These are phyloP conservation scores for Apis dorsata DNA, from an alignment of 1,140 invertebrate genomes.

Conservation along the genomic window DNA sequence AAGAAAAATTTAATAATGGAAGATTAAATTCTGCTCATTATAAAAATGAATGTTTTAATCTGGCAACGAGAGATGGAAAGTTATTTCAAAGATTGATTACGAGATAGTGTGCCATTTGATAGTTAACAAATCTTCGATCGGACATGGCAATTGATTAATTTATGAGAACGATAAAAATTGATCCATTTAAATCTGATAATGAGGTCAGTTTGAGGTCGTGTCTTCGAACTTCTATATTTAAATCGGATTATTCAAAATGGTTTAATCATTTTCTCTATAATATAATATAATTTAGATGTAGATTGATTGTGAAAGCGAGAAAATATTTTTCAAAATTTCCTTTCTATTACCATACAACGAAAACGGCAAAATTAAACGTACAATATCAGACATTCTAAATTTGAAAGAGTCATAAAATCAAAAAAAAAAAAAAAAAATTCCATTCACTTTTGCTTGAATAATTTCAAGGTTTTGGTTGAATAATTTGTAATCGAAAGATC, in stretches of 20 bases:
- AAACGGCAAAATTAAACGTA: neutral
- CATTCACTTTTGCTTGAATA: neutral
- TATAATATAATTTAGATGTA: neutral
- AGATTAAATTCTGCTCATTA: neutral
- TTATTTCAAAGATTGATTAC: neutral
- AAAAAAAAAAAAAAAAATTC: neutral
- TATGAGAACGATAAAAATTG: constrained; percentile 6
- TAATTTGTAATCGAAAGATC: neutral
- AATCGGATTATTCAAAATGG: neutral
- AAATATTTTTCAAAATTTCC: neutral
- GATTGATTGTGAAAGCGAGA: neutral
- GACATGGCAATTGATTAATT: neutral
- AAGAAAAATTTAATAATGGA: neutral
- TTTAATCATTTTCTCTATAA: neutral
- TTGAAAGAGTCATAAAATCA: neutral
- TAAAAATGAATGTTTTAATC: neutral
- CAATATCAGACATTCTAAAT: neutral
- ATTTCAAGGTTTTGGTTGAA: neutral
- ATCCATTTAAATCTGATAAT: neutral
- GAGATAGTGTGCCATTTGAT: neutral
- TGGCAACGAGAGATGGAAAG: neutral
- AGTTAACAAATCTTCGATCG: neutral
- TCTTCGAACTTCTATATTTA: neutral
- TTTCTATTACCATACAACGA: no score
- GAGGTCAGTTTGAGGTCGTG: neutral